Base-by-base conservation (phyloP, 2,888 invertebrate genomes). In the Crepidodera aurea region DNA sequence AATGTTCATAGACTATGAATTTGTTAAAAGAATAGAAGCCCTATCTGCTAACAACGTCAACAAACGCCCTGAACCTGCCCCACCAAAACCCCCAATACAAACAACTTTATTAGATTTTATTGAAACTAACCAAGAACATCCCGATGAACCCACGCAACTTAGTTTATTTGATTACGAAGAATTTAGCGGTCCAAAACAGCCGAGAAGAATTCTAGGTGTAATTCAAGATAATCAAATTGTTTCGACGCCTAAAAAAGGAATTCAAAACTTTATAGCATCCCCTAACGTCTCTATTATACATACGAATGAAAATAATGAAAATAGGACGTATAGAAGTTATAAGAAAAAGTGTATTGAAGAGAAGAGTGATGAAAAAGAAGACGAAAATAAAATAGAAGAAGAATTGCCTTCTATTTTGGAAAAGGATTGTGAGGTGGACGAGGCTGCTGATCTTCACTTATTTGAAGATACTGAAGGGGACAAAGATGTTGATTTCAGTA, bases 81-180 rank as follows among this genome's bases (percentile, higher is more conserved):
- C 25, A n/a, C 39, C 18, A 6, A 46, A 53, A 46, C 12, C 25
- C 3, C 57, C 53, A 6, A 48, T 57, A 2, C 63, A 64, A 46
- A 55, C 44, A n/a, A 46, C 25, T n/a, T 60, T 64, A 10, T 25
- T 60, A 7, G 39, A 60, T 32, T 64, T 42, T 32, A 19, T 64
- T 42, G 60, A 58, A 44, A 44, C 55, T 6, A 13, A 42, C 4
- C 4, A 44, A 27, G 50, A 59, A 13, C 25, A 40, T 27, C 13
- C 12, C 8, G 44, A 59, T 7, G 3, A 44, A 51, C 13, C 42
- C 6, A 25, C 10, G 15, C 42, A 18, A 37, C 44, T 54, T 8
- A 64, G 63, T 51, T 29, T 64, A 39, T 64, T 56, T 51, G 51
- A 64, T 55, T 64, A 64, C 37, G 63, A 64, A 22, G 63, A 64